Evolutionary conservation across 2,113 vertebrate species (phyloP).

Genomic region (Sula dactylatra): DNA sequence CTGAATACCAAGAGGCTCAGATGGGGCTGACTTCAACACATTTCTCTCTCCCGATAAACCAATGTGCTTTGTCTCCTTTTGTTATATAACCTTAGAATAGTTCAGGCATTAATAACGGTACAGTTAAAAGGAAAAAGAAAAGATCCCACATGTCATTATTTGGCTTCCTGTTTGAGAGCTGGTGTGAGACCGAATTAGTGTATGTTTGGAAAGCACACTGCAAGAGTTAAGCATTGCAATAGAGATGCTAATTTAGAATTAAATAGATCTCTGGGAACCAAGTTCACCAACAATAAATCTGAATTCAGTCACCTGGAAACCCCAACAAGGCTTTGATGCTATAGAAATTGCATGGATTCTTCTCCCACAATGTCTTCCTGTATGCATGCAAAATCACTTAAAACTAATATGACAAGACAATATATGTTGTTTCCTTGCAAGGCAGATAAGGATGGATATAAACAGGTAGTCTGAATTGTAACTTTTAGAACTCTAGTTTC

Average conservation of each 20-base stretch:
- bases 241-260: conserved; percentile 57
- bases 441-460: not conserved
- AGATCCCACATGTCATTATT: conserved; percentile 12
- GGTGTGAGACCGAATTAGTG: conserved; percentile 38
- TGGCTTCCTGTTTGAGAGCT: not conserved
- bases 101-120: not conserved
- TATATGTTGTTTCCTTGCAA: not conserved
- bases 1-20: not conserved
- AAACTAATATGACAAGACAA: not conserved
- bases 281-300: conserved; percentile 45
- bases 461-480: not conserved
- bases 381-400: not conserved
- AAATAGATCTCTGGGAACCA: conserved; percentile 43
- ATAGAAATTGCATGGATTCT: conserved; percentile 9
- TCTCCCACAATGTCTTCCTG: not conserved
- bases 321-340: conserved; percentile 23
- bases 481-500: not conserved
- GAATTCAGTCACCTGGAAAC: conserved; percentile 43
- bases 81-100: not conserved
- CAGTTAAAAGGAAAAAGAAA: not conserved
- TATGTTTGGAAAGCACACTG: conserved; percentile 17
- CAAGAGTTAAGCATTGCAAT: conserved; percentile 23
- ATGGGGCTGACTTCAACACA: not conserved
- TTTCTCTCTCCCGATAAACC: not conserved
- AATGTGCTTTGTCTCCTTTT: not conserved